These are phyloP conservation scores for Plebejus anna DNA, from an alignment of 2,888 invertebrate species.

Conservation along the genomic window DNA sequence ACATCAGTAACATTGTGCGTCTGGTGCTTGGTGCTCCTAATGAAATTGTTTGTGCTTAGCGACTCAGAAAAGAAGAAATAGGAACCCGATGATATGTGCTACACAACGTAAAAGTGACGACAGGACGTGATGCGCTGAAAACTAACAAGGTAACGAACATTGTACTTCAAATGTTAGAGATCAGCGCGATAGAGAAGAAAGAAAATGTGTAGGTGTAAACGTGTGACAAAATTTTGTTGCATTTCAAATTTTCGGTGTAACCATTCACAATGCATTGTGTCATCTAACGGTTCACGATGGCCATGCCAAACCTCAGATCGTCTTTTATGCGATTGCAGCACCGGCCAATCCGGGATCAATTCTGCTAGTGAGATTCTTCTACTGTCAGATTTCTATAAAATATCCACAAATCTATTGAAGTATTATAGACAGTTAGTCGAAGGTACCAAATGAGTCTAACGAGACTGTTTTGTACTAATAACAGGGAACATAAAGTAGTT, in stretches of 20 bases:
- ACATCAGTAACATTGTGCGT: constrained; percentile 59
- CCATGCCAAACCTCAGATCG: constrained; percentile 88
- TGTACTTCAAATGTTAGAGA: constrained; percentile 38
- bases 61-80: constrained; percentile 42
- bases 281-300: constrained; percentile 56
- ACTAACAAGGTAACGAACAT: constrained; percentile 36
- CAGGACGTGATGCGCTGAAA: constrained; percentile 37
- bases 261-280: constrained; percentile 72
- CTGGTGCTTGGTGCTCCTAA: constrained; percentile 63
- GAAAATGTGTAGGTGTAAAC: constrained; percentile 46
- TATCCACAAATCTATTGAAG: constrained; percentile 59
- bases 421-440: constrained; percentile 22
- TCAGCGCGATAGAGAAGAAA: constrained; percentile 38
- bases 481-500: constrained; percentile 30
- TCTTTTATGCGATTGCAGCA: constrained; percentile 89
- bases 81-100: constrained; percentile 58
- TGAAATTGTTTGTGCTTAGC: constrained; percentile 52
- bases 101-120: constrained; percentile 43
- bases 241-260: constrained; percentile 65
- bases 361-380: constrained; percentile 95
- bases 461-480: constrained; percentile 6
- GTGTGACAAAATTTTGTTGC: constrained; percentile 56
- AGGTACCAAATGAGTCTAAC: not conserved
- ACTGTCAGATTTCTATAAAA: constrained; percentile 77
- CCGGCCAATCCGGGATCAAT: constrained; percentile 98